Evolutionary conservation across 2,888 invertebrate species (phyloP).

Genomic region (Tiliacea citrago): DNA sequence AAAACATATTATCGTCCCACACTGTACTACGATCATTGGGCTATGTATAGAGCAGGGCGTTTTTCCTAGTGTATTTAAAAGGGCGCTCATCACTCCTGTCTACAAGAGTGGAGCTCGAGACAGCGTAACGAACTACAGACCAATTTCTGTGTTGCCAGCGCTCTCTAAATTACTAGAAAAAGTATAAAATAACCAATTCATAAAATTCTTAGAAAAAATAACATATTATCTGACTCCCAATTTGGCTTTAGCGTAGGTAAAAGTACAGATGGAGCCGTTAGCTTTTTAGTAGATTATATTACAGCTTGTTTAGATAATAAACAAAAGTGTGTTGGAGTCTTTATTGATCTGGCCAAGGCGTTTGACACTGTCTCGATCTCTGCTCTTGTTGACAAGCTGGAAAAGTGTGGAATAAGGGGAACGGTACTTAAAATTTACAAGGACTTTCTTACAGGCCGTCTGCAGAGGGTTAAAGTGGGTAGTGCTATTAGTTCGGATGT

Average conservation of each 20-base stretch:
- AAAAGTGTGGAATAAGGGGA: too few species aligned
- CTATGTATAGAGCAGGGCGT: too few species aligned
- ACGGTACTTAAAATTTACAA: not conserved
- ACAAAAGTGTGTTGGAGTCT: not conserved
- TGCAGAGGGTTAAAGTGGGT: not conserved
- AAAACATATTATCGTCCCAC: too few species aligned
- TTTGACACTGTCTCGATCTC: not conserved
- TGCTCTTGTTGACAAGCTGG: not conserved
- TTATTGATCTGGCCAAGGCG: too few species aligned
- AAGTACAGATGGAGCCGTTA: not conserved
- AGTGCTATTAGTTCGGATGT: not conserved
- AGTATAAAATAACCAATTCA: not conserved
- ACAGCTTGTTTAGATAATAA: not conserved
- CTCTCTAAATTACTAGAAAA: not conserved
- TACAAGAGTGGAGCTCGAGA: not conserved
- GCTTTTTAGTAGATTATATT: not conserved
- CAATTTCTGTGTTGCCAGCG: not conserved
- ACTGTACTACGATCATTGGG: too few species aligned
- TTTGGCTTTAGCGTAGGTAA: not conserved
- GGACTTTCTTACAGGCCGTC: slow-evolving; percentile 1
- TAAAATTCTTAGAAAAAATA: not conserved
- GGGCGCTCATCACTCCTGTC: too few species aligned
- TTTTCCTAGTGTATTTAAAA: too few species aligned
- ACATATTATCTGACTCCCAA: not conserved
- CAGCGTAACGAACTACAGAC: not conserved